Evolutionary conservation across 2,113 vertebrate species (phyloP).

Genomic region (Trochalopteron elliotii): DNA sequence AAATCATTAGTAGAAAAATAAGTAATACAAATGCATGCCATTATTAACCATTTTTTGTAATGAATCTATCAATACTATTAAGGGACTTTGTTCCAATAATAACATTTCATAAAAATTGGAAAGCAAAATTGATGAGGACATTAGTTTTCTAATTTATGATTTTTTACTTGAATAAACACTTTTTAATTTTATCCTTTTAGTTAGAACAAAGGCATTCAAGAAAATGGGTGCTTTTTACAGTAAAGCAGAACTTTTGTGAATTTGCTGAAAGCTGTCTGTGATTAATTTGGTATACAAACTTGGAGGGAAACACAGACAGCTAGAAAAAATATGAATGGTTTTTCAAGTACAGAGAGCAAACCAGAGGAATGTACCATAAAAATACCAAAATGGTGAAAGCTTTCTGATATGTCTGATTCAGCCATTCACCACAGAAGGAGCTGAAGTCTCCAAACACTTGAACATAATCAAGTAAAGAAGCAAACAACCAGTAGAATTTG

Average conservation of each 20-base stretch:
- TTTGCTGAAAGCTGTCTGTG: not conserved
- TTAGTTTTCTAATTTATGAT: not conserved
- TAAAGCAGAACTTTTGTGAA: not conserved
- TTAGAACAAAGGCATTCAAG: not conserved
- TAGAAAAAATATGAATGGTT: not conserved
- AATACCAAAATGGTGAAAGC: not conserved
- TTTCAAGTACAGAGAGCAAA: not conserved
- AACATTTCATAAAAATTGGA: not conserved
- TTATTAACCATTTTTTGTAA: slow-evolving; percentile 18
- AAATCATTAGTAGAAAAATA: not conserved
- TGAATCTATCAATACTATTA: not conserved
- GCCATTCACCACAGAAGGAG: not conserved
- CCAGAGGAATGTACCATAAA: not conserved
- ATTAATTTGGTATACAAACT: not conserved
- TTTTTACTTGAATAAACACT: not conserved
- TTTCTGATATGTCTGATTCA: not conserved
- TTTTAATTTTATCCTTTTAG: not conserved
- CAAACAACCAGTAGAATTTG: not conserved
- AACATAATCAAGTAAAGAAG: not conserved
- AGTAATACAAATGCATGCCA: slow-evolving; percentile 27
- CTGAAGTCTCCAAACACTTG: not conserved
- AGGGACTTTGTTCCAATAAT: not conserved
- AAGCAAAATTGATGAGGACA: not conserved
- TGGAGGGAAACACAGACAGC: not conserved
- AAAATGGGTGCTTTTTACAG: not conserved